Evolutionary conservation across 1,140 invertebrate species (phyloP), one percentile per base, ranked within the genome.

Genomic region (Leptestheria dahalacensis): DNA sequence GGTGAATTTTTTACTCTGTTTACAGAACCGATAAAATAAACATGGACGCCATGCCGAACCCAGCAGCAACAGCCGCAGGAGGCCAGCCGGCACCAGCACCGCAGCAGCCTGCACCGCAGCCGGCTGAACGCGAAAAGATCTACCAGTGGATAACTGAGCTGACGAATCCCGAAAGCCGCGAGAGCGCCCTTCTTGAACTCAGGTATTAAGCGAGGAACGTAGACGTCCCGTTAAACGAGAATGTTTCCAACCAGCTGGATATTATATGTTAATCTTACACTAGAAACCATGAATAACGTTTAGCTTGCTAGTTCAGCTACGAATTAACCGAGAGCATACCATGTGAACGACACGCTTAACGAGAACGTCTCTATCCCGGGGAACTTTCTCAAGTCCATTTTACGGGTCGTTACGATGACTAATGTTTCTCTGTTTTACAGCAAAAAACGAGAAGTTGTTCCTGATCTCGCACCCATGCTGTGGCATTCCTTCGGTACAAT

Each of bases 401-500:
- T 52, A 1, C 2, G 11, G 11, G 50, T 3, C 2, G 11, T 2
- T 20, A 12, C 2, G 25, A 3, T 26, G 1, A 1, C 21, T 23
- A 2, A 2, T 2, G 11, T 52, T 3, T 12, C 25, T 25, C 24
- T 50, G 47, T 47, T 52, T 72, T 72, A 41, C 69, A 98, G 96
- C 69, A 97, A 98, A 71, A 97, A 98, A 69, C 81, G 97, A n/a
- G 96, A 99, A 77, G 85, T 88, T 46, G 90, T 98, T 3, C 87
- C 90, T 20, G 96, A 99, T 69, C 74, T 99, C 59, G 94, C 95
- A 0, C 90, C 94, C 0, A 92, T 98, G 88, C 71, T 99, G 59
- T 99, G 96, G 96, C 86, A 98, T 72, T 96, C 93, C 49, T 99
- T 98, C 76, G 97, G 96, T 1, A 97, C 94, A 12, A 93, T 93